Evolutionary conservation across 2,797 vertebrate species (phyloP).

Genomic region (Remorina albescens): DNA sequence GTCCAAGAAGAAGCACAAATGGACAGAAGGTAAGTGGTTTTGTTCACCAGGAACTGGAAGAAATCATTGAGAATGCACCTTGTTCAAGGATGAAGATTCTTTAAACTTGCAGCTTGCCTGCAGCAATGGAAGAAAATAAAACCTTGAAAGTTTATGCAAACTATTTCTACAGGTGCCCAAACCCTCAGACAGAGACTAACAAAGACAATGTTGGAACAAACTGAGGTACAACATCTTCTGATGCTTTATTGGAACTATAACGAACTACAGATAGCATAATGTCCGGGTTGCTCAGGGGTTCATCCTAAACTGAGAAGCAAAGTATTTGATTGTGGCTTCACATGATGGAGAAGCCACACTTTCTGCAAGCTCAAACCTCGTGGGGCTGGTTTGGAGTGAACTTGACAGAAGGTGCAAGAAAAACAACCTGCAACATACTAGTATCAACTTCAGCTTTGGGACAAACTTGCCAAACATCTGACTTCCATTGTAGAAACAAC

Average conservation of each 20-base stretch:
- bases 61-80: not conserved
- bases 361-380: not conserved
- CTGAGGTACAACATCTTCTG: not conserved
- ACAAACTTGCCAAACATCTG: not conserved
- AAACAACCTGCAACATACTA: not conserved
- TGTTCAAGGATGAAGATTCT: not conserved
- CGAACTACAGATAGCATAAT: too few relatives aligned
- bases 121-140: not conserved
- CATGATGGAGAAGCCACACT: not conserved
- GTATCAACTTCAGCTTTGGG: not conserved
- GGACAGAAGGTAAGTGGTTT: not conserved
- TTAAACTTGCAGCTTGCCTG: not conserved
- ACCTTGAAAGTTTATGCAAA: not conserved
- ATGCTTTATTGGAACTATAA: too few relatives aligned
- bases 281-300: too few relatives aligned
- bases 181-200: not conserved
- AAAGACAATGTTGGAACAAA: not conserved
- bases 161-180: not conserved
- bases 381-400: not conserved
- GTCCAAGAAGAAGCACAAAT: not conserved
- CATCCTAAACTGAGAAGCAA: not conserved
- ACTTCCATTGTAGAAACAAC: not conserved
- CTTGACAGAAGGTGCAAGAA: not conserved
- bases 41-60: not conserved
- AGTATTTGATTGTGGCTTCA: not conserved